phyloP scores from a whole-genome alignment of 2,888 invertebrate genomes.

The Tachina lurida region DNA sequence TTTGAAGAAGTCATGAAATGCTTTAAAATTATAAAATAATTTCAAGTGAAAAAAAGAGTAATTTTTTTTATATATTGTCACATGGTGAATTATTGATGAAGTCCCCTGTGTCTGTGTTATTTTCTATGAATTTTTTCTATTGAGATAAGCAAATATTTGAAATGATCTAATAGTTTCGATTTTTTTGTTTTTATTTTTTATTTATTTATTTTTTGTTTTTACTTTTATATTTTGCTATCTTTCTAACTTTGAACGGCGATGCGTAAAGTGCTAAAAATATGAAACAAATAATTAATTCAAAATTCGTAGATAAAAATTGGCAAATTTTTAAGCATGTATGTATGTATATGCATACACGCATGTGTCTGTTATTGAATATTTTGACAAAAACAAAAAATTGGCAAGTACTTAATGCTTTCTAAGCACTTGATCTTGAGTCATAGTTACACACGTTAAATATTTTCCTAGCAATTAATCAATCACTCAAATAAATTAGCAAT shows the following conservation, averaged over 20 bases:
- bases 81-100: too few species aligned
- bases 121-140: not conserved
- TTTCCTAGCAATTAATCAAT: not conserved
- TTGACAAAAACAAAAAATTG: not conserved
- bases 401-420: too few species aligned
- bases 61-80: too few species aligned
- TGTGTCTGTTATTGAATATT: not conserved
- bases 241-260: not conserved
- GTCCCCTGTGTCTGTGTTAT: not conserved
- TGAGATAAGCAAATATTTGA: conserved; percentile 3
- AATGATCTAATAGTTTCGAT: not conserved
- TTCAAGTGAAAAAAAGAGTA: too few species aligned
- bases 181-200: not conserved
- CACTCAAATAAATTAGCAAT: not conserved
- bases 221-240: not conserved
- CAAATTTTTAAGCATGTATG: not conserved
- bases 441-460: not conserved
- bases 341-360: not conserved
- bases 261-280: not conserved
- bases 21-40: too few species aligned
- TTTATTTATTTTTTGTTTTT: not conserved
- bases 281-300: not conserved
- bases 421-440: not conserved
- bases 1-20: too few species aligned
- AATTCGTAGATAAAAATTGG: not conserved